Percentiles rank a stretch among this genome's conserved stretches.
These are phyloP conservation scores for Homarus gammarus DNA, from an alignment of 2,888 invertebrate genomes.

Conservation along the genomic window DNA sequence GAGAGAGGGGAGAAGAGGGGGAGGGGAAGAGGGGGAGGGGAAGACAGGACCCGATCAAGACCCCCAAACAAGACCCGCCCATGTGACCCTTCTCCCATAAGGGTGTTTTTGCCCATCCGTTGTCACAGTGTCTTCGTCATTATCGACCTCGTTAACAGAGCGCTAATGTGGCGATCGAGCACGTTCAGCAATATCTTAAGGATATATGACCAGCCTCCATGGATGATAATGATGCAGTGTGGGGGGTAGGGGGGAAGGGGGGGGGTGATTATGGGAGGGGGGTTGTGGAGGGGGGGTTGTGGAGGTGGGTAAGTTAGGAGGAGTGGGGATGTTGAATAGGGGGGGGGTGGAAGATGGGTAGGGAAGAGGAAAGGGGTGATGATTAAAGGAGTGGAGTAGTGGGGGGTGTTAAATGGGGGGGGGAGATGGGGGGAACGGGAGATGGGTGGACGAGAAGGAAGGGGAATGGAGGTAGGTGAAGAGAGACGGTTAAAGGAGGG, in stretches of 20 bases:
- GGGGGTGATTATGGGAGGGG: too few relatives aligned
- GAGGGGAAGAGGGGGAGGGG: background rate
- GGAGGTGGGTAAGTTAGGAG: background rate
- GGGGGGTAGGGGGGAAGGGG: background rate
- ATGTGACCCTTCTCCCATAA: slow-evolving; percentile 17
- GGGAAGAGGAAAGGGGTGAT: background rate
- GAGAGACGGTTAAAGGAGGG: too few relatives aligned
- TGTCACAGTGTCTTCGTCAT: slow-evolving; percentile 60
- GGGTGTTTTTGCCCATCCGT: slow-evolving; percentile 43
- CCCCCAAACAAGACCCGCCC: slow-evolving; percentile 18
- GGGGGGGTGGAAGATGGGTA: background rate
- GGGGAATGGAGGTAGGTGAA: too few relatives aligned
- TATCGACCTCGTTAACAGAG: slow-evolving; percentile 65
- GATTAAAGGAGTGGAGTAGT: too few relatives aligned
- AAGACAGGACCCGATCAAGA: background rate
- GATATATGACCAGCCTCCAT: slow-evolving; percentile 55
- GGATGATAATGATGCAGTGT: slow-evolving; percentile 52
- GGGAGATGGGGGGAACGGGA: too few relatives aligned
- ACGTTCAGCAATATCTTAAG: slow-evolving; percentile 67
- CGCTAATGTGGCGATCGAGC: slow-evolving; percentile 69
- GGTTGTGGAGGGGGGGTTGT: slow-evolving; percentile 6
- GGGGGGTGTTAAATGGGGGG: too few relatives aligned
- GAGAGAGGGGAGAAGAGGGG: slow-evolving; percentile 7
- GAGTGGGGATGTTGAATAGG: background rate
- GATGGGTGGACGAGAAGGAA: too few relatives aligned